Base-by-base conservation (phyloP, 2,797 vertebrate species). In the Anabacerthia variegaticeps region DNA sequence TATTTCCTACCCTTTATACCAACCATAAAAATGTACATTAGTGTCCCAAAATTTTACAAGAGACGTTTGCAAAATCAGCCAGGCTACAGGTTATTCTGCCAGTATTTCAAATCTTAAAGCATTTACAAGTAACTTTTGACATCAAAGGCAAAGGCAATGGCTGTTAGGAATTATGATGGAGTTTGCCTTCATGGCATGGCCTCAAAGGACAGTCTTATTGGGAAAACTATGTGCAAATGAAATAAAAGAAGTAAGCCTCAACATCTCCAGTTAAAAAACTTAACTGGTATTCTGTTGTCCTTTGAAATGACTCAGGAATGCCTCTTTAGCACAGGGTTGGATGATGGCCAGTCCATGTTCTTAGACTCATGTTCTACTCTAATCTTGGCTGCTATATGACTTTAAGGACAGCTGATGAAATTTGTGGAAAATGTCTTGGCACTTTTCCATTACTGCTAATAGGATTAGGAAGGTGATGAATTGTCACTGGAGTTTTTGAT, bases 391-490 rank as follows among this genome's bases (percentile, higher is more conserved):
- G 61, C 46, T 74, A 2, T 49, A 21, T 51, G 69, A 55, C 59
- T 58, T 41, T 51, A 56, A 54, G 81, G 34, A 48, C 22, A 89
- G 15, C n/a, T 74, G 75, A 86, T 56, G 61, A 67, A 82, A 58
- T 39, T 61, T 85, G 56, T 55, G 74, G 73, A 61, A 91, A 89
- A 78, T 22, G 17, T 5, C 49, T 62, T 91, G 79, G 69, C n/a
- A 10, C 34, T 72, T 92, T 77, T 72, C 88, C 66, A 52, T 76
- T 61, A 5, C 43, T 79, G 17, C 46, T 85, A 69, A 92, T 55
- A 91, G 85, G 75, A 94, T 95, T 79, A 66, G 44, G 63, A 43
- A 88, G 37, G 62, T 76, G 83, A 94, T 69, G 48, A 88, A 72
- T 85, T 88, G 34, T 32, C 44, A 4, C 48, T 39, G 49, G 52